These are phyloP conservation scores for Rattus rattus DNA, from an alignment of 2,113 vertebrate genomes.

Conservation along the genomic window DNA sequence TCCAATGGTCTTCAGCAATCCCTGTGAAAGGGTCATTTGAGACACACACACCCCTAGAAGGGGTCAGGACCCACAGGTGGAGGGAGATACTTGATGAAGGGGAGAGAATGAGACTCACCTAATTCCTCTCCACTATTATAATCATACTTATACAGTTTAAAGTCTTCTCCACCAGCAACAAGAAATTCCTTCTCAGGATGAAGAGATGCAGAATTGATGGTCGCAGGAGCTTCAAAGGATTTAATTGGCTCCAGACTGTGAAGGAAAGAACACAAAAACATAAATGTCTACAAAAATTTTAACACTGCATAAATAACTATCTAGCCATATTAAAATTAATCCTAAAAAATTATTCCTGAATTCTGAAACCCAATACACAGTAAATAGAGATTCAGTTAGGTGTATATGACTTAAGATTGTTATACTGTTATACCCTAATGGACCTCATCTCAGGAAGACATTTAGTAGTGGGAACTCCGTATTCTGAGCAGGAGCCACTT, in stretches of 20 bases:
- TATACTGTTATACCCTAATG: neutral
- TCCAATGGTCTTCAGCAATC: neutral
- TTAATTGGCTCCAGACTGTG: conserved; percentile 96
- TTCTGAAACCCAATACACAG: conserved; percentile 47
- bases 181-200: conserved; percentile 98
- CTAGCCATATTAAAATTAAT: conserved; percentile 18
- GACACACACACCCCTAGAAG: neutral
- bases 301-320: neutral
- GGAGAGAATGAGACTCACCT: conserved; percentile 85
- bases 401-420: neutral
- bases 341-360: neutral
- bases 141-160: conserved; percentile 99
- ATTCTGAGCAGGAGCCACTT: neutral
- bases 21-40: neutral
- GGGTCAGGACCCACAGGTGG: neutral
- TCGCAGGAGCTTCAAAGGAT: conserved; percentile 95
- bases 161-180: conserved; percentile 98
- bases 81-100: too few species aligned
- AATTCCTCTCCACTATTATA: conserved; percentile 97
- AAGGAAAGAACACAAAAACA: neutral
- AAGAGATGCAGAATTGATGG: conserved; percentile 97
- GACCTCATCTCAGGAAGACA: neutral
- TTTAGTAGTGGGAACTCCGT: neutral
- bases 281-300: neutral
- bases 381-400: conserved; percentile 11